Percentiles rank a stretch among this genome's conserved stretches.
Conservation (phyloP, 64 coral and sea anemone species). For the Stichodactyla helianthus region DNA sequence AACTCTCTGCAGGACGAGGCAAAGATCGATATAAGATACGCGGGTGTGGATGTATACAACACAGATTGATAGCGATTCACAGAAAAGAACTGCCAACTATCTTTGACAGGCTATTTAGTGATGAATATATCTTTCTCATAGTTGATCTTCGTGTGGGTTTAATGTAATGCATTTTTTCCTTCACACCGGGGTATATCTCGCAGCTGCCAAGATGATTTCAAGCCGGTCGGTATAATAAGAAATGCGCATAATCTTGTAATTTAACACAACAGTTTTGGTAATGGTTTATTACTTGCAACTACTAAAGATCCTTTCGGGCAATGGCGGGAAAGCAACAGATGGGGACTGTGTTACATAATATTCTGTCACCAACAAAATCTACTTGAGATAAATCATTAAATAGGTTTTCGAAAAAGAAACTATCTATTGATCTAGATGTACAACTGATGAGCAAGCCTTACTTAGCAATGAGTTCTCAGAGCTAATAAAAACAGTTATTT, state of each 20-base stretch:
- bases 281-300: no score
- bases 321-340: neutral
- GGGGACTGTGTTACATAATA: no score
- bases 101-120: neutral
- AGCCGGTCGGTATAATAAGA: neutral
- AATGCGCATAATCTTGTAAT: neutral
- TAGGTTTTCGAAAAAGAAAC: no score
- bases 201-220: neutral
- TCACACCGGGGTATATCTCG: neutral
- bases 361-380: no score
- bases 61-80: neutral
- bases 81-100: neutral
- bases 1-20: neutral
- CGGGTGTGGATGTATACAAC: neutral
- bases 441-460: no score
- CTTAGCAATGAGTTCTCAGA: neutral
- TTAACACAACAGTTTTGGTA: neutral
- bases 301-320: neutral
- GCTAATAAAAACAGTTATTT: neutral
- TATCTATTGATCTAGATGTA: no score
- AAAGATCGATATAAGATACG: neutral
- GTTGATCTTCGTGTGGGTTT: neutral
- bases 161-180: neutral
- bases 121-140: neutral
- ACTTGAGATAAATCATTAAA: no score